Base-by-base conservation (phyloP, 2,888 invertebrate species). In the Ganaspis brasiliensis region DNA sequence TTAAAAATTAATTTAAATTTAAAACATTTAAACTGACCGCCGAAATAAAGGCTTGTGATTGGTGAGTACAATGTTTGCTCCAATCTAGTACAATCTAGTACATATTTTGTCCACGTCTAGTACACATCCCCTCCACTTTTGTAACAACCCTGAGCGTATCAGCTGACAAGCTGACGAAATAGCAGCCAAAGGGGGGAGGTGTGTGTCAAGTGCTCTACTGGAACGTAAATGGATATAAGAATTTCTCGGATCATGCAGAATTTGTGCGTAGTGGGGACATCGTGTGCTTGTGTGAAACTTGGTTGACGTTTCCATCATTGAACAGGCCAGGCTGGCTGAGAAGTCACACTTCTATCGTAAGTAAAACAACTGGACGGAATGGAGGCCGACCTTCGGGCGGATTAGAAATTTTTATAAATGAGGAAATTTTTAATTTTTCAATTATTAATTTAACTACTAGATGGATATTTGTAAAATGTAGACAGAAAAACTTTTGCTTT, bases 391-490 rank as follows among this genome's bases (percentile, higher is more conserved):
- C 49, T 49, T 49, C 49, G n/a, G 49, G 16, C 3, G 49, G 49
- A 5, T 49, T 49, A n/a, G 49, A 2, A n/a, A 49, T 16, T 49
- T 49, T 49, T 49, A 16, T 49, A 3, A 49, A 49, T 16, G 49
- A 49, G n/a, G 49, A 49, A n/a, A 0, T n/a, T 49, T n/a, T n/a
- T 16, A 49, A 49, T n/a, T 49, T 49, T 49, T 49, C n/a, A 49
- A 49, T n/a, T n/a, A n/a, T 49, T n/a, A 49, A 5, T 6, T 4
- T 49, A n/a, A 49, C 49, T n/a, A 49, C n/a, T 49, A n/a, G 5
- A n/a, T 16, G 49, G 49, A 49, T 49, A n/a, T 49, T 49, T 49
- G n/a, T 49, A 49, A 49, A 16, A 49, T 49, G 49, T 49, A 2
- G 5, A 6, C n/a, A 6, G 6, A 14, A 6, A 4, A n/a, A n/a